Conservation (phyloP, 2,797 vertebrate genomes). For the Chromobotia macracanthus region DNA sequence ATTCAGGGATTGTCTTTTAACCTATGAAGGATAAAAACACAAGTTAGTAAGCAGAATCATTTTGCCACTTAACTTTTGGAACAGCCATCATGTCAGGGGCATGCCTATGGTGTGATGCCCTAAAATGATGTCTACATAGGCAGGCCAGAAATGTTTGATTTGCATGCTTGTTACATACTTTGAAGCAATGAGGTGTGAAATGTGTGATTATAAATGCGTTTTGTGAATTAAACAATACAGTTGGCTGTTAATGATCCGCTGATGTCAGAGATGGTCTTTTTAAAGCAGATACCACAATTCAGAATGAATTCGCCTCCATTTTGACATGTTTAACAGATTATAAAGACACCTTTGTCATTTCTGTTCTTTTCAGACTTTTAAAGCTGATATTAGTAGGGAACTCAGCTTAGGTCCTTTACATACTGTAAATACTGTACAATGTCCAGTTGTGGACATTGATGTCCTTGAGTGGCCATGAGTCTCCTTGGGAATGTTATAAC, state of each 20-base stretch:
- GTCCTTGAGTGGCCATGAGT: conserved; percentile 10
- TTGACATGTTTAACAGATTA: neutral
- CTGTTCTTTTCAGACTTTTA: neutral
- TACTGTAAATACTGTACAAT: neutral
- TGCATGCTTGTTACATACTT: neutral
- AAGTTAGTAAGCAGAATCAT: too few species aligned
- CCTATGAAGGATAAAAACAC: too few species aligned
- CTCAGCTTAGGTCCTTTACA: neutral
- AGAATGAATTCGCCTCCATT: neutral
- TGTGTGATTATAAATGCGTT: conserved; percentile 11
- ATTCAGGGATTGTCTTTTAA: too few species aligned
- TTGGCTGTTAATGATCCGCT: neutral
- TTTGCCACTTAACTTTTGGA: too few species aligned
- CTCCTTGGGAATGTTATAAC: conserved; percentile 15
- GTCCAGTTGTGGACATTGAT: conserved; percentile 19
- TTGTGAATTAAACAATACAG: conserved; percentile 8
- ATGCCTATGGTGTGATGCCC: neutral
- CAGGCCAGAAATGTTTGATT: neutral
- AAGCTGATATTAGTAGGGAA: neutral
- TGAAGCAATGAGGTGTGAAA: neutral
- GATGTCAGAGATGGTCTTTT: neutral
- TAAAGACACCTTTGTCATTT: neutral
- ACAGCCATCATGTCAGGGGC: neutral
- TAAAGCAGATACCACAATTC: neutral
- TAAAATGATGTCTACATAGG: neutral